Base-by-base conservation (phyloP, 2,113 vertebrate genomes). In the Rhinoptilus africanus region DNA sequence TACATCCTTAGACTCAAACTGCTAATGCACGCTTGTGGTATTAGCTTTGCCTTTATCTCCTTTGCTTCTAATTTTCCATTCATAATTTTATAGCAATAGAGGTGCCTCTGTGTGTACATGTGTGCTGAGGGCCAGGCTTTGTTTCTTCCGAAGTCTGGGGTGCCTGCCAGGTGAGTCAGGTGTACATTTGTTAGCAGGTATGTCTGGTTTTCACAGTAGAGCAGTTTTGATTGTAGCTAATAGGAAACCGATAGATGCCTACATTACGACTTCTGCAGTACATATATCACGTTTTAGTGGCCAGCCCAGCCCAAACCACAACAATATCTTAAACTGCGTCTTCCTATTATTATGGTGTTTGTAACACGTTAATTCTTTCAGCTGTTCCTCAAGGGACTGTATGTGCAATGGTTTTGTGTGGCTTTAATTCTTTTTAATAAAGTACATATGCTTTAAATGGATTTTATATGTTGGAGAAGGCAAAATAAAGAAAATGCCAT, bases 1-100 rank as follows among this genome's bases (percentile, higher is more conserved):
- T 97, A 83, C 76, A 91, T 96, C 84, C 89, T 94, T 78, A 54
- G 62, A 51, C 20, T 83, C 59, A 74, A 76, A 64, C 60, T 85
- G 43, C 57, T 78, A 84, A 64, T 91, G 84, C 56, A 53, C 57
- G 76, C 93, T 37, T 89, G 37, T 89, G 63, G 56, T 87, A 62
- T 5, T 62, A 60, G 50, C 20, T 77, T 37, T 93, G 83, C 57
- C 71, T 91, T 85, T 74, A 68, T 56, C 21, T 96, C 34, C 43
- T 76, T 84, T 81, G 23, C 77, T 79, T 92, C 54, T 80, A 9
- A 35, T 93, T 88, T 85, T 77, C 51, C 54, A 77, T 88, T 96
- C 35, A 37, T 53, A 34, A 67, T 89, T 92, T 93, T 24, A 37
- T 12, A 53, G 20, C 47, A 79, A 32, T 35, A 57, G 71, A 63